These are phyloP conservation scores for Drosophila rellima DNA, from an alignment of 2,888 invertebrate genomes.

Conservation along the genomic window DNA sequence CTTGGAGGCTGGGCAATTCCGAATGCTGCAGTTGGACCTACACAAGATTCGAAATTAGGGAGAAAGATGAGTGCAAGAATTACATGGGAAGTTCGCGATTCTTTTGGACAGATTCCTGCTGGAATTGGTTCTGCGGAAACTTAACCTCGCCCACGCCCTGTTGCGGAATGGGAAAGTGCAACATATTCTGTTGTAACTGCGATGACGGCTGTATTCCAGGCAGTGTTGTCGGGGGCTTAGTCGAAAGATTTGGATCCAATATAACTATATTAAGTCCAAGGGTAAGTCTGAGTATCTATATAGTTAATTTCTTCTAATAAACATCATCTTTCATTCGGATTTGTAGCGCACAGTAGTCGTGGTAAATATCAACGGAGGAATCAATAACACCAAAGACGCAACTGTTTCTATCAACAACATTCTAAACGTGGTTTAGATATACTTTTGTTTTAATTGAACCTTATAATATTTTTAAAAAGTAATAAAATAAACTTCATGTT, in stretches of 20 bases:
- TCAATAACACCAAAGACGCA: too few species aligned
- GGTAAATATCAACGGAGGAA: too few species aligned
- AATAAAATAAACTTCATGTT: too few species aligned
- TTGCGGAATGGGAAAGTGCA: conserved; percentile 6
- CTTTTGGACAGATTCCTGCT: neutral
- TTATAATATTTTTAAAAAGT: too few species aligned
- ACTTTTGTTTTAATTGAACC: too few species aligned
- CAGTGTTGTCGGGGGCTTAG: neutral
- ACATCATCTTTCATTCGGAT: too few species aligned
- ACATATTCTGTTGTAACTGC: conserved; percentile 20
- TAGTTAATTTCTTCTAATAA: too few species aligned
- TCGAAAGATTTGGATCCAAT: neutral
- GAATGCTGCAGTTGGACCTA: neutral
- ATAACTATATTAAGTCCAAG: too few species aligned
- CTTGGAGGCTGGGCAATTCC: neutral
- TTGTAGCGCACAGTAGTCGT: too few species aligned
- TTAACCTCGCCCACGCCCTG: conserved; percentile 2
- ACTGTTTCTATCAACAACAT: too few species aligned
- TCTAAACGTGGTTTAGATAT: too few species aligned
- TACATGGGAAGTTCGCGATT: neutral
- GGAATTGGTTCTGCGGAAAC: conserved; percentile 1
- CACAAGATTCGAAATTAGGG: neutral
- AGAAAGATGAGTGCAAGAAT: neutral
- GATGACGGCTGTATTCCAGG: neutral
- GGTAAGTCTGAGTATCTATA: too few species aligned